These are phyloP conservation scores for Anguilla japonica DNA, from an alignment of 2,113 vertebrate species.

Conservation along the genomic window DNA sequence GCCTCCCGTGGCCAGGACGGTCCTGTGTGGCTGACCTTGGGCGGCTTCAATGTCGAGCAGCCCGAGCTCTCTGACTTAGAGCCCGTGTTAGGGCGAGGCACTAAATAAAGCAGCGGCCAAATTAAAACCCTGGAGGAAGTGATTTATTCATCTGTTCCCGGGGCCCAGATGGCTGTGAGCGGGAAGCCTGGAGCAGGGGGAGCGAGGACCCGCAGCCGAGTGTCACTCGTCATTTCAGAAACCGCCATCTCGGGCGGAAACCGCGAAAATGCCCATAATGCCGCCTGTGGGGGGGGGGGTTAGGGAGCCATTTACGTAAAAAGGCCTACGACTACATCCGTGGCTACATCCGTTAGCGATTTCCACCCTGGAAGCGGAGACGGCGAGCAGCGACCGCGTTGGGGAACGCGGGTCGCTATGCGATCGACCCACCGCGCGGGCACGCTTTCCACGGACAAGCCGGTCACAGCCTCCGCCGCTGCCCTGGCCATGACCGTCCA, in stretches of 20 bases:
- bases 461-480: conserved; percentile 26
- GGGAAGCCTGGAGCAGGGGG: conserved; percentile 19
- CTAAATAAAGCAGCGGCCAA: conserved; percentile 34
- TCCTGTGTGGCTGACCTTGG: conserved; percentile 22
- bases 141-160: conserved; percentile 41
- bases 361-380: neutral
- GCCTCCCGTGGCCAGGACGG: conserved; percentile 1
- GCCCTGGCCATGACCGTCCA: conserved; percentile 3
- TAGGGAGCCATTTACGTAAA: neutral
- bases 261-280: neutral
- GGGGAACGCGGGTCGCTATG: neutral
- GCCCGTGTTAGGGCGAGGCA: neutral
- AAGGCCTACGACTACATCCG: neutral
- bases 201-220: neutral
- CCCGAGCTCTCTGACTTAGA: conserved; percentile 16
- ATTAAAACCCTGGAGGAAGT: conserved; percentile 29
- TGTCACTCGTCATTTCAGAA: neutral
- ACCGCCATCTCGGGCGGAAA: neutral
- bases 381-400: neutral
- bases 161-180: conserved; percentile 26
- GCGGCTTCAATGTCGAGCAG: conserved; percentile 20
- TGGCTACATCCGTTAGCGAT: neutral
- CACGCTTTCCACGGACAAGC: too few relatives aligned
- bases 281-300: neutral
- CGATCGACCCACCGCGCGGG: too few relatives aligned